A percentile compares a stretch with the other conserved stretches of the same genome.
Evolutionary conservation across 2,888 invertebrate species (phyloP).

Genomic region (Mystacides longicornis): DNA sequence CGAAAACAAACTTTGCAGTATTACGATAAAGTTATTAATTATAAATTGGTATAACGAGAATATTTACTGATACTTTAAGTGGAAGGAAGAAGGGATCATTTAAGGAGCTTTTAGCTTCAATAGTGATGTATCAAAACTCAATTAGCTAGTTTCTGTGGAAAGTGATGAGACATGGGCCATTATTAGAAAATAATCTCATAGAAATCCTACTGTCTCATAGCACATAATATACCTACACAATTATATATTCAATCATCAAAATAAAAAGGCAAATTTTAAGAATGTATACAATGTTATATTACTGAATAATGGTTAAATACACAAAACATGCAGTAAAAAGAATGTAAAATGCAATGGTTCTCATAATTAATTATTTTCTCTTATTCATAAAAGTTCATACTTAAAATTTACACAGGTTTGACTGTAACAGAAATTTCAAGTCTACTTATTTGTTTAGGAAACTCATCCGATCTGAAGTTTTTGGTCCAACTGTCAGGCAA

Average conservation of each 20-base stretch:
- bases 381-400: not conserved
- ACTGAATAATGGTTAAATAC: not conserved
- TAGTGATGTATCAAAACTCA: too few relatives aligned
- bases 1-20: too few relatives aligned
- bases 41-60: too few relatives aligned
- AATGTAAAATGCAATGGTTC: not conserved
- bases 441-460: slow-evolving; percentile 9
- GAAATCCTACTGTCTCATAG: too few relatives aligned
- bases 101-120: too few relatives aligned
- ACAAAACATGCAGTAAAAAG: not conserved
- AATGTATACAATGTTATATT: not conserved
- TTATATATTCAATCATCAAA: not conserved
- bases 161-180: too few relatives aligned
- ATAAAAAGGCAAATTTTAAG: not conserved
- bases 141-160: too few relatives aligned
- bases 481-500: slow-evolving; percentile 20
- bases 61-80: too few relatives aligned
- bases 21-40: too few relatives aligned
- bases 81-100: too few relatives aligned
- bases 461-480: slow-evolving; percentile 16
- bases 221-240: too few relatives aligned
- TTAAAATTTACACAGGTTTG: slow-evolving; percentile 5
- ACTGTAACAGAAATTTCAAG: slow-evolving; percentile 17
- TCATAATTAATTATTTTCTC: not conserved
- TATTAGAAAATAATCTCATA: too few relatives aligned